Evolutionary conservation across 2,113 vertebrate genomes (phyloP).

Genomic region (Chloebia gouldiae): DNA sequence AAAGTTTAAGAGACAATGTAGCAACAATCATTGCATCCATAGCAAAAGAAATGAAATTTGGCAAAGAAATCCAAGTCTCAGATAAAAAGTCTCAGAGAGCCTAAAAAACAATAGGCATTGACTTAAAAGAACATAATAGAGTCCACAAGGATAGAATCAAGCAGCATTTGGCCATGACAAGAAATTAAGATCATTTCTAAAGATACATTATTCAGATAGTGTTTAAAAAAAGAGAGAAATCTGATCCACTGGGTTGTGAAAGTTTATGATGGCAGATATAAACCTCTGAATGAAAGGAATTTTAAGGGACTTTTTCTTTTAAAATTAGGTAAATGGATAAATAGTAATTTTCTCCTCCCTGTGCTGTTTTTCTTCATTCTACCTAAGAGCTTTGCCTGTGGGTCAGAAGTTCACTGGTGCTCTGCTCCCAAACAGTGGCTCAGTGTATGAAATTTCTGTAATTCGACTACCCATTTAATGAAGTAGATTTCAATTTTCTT

Average conservation of each 20-base stretch:
- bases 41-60: neutral
- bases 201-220: neutral
- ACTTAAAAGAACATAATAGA: neutral
- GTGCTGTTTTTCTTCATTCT: neutral
- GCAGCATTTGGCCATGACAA: neutral
- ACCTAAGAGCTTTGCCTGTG: neutral
- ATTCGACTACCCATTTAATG: neutral
- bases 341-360: neutral
- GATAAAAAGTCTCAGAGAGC: neutral
- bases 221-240: neutral
- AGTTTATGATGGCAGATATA: neutral
- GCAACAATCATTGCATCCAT: neutral
- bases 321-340: neutral
- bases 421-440: neutral
- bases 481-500: neutral
- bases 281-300: neutral
- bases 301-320: neutral
- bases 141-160: neutral
- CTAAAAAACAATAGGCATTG: neutral
- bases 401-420: no score
- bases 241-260: neutral
- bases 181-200: neutral
- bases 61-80: neutral
- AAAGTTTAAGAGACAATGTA: neutral
- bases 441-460: neutral